Evolutionary conservation across 2,797 vertebrate species (phyloP), one percentile per base, ranked within the genome.

Genomic region (Ceyx erithaca): DNA sequence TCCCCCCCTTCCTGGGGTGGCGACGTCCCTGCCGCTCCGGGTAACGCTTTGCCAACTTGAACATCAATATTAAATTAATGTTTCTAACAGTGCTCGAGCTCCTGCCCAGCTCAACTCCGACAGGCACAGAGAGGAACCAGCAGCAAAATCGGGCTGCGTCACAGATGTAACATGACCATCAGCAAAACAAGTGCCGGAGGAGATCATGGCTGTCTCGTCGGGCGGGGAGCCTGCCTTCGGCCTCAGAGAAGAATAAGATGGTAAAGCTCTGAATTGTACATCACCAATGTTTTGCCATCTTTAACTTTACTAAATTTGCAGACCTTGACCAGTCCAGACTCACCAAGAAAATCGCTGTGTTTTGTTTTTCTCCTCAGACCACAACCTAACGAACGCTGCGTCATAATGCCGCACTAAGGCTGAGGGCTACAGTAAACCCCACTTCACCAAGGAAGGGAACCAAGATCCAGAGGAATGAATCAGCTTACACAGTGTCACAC

Each of bases 101-200:
- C 69, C 41, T 89, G 73, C 59, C 67, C 92, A 92, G 89, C 92
- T 90, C 37, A 40, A n/a, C 87, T 84, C 71, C 18, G 3, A 37
- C 19, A 59, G 87, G 92, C 85, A 63, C 77, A 70, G 75, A 54
- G 48, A 37, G 75, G 78, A 81, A 86, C 72, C 82, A 73, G 48
- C 45, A 88, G 94, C 90, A 94, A 96, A 96, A 89, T 90, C 35
- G 66, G 94, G 70, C 90, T 97, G 96, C 90, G 95, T 96, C 94
- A 97, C 94, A 96, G 94, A 77, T 91, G 94, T 94, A 96, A 96
- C 92, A 93, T 91, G 90, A 94, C 87, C 80, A 87, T 87, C 64
- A 41, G 84, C 89, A 92, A 86, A 94, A 88, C 93, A 66, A 92
- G 85, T 25, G 87, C 87, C 92, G 93, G 21, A 72, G 28, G 91